Evolutionary conservation across 2,797 vertebrate genomes (phyloP).

Genomic region (Premnoplex brunnescens): DNA sequence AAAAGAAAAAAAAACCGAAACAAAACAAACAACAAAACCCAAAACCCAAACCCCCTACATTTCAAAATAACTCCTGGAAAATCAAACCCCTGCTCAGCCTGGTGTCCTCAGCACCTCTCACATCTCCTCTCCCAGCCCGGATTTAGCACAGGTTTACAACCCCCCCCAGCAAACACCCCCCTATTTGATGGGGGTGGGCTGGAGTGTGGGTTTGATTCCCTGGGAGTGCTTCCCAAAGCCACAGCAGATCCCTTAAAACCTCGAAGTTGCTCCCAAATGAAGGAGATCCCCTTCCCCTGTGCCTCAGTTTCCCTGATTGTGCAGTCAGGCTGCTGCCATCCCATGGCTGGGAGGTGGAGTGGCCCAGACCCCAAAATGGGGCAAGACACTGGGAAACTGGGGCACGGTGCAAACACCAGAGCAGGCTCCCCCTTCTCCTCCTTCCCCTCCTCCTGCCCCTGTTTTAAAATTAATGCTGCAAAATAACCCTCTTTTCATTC

Average conservation of each 20-base stretch:
- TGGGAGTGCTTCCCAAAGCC: rapidly evolving
- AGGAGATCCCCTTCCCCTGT: no score
- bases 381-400: rapidly evolving
- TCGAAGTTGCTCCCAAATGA: rapidly evolving
- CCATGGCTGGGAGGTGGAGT: rapidly evolving
- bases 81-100: not conserved
- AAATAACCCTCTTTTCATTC: not conserved
- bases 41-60: rapidly evolving
- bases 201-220: rapidly evolving
- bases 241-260: not conserved
- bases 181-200: rapidly evolving
- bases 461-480: not conserved
- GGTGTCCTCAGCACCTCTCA: not conserved
- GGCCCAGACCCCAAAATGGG: not conserved
- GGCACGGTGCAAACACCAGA: rapidly evolving
- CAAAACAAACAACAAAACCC: not conserved
- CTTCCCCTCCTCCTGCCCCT: not conserved
- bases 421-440: no score
- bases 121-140: not conserved
- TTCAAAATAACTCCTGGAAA: not conserved
- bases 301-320: not conserved
- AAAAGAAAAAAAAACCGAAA: no score
- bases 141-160: not conserved
- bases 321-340: not conserved
- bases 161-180: not conserved